Conservation (phyloP, 2,888 invertebrate genomes). For the Tachystola acroxantha region DNA sequence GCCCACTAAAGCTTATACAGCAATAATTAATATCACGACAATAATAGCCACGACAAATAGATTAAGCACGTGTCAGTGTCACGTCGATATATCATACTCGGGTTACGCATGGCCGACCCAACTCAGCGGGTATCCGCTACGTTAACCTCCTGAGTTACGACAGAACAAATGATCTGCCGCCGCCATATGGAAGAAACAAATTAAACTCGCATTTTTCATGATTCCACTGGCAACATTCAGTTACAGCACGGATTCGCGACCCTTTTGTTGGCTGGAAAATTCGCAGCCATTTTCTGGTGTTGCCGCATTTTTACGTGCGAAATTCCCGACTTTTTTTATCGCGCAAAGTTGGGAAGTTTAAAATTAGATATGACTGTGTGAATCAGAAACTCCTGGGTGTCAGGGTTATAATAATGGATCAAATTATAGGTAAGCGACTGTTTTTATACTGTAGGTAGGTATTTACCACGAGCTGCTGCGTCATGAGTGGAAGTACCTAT, state of each 20-base stretch:
- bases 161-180: conserved; percentile 39
- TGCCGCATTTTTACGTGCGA: not conserved
- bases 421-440: too few relatives aligned
- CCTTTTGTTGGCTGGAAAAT: not conserved
- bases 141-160: conserved; percentile 32
- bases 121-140: conserved; percentile 32
- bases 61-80: too few relatives aligned
- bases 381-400: too few relatives aligned
- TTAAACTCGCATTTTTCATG: conserved; percentile 43
- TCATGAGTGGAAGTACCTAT: too few relatives aligned
- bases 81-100: too few relatives aligned
- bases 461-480: too few relatives aligned
- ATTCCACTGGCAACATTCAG: conserved; percentile 15
- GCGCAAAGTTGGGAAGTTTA: conserved; percentile 1
- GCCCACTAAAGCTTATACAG: too few relatives aligned
- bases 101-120: conserved; percentile 4
- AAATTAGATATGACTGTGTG: not conserved
- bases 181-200: conserved; percentile 28
- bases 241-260: conserved; percentile 9
- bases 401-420: too few relatives aligned
- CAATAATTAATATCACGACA: too few relatives aligned
- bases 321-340: not conserved
- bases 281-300: not conserved
- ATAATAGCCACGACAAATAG: too few relatives aligned
- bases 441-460: too few relatives aligned